Base-by-base conservation (phyloP, 2,888 invertebrate genomes). In the Metellina segmentata region DNA sequence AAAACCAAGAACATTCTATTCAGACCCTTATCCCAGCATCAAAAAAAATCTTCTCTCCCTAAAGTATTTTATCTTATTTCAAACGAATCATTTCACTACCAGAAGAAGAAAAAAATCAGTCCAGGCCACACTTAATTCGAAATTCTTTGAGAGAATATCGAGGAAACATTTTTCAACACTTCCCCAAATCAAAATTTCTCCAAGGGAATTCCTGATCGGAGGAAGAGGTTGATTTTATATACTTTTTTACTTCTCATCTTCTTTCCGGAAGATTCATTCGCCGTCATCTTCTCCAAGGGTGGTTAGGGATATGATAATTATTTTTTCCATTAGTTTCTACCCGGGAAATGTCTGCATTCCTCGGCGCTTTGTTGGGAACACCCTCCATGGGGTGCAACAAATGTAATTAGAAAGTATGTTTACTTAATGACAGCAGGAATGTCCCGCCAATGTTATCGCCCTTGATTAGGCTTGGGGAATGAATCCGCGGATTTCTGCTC, bases 361-460 rank as follows among this genome's bases (percentile, higher is more conserved):
- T 70, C 81, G 5, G 9, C 20, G 34, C 34, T 19, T 69, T 34
- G 69, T 81, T 69, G 48, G 69, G 8, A 48, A 69, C 13, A 20
- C n/a, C 69, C 75, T 69, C 85, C 9, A 53, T n/a, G 77, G 77
- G 85, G 70, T 19, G 70, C 70, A 78, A 86, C 78, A 78, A 86
- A 78, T 78, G 85, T 78, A 86, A 86, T 86, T 86, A 86, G 69
- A 86, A 86, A 86, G 78, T 69, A 78, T 49, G 85, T 49, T 51
- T 74, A 48, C 49, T 71, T 86, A 86, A 86, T 86, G 85, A 77
- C 85, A 53, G 19, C 11, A 70, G 53, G 85, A 86, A 86, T 86
- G 77, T 19, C 16, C 52, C 7, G 13, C 9, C 34, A 78, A 78
- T 86, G 77, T 53, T 19, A 52, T 19, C 34, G n/a, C 34, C 69